Percentiles rank a stretch among this genome's conserved stretches.
These are phyloP conservation scores for Periphyllus acericola DNA, from an alignment of 2,888 invertebrate species.

Conservation along the genomic window DNA sequence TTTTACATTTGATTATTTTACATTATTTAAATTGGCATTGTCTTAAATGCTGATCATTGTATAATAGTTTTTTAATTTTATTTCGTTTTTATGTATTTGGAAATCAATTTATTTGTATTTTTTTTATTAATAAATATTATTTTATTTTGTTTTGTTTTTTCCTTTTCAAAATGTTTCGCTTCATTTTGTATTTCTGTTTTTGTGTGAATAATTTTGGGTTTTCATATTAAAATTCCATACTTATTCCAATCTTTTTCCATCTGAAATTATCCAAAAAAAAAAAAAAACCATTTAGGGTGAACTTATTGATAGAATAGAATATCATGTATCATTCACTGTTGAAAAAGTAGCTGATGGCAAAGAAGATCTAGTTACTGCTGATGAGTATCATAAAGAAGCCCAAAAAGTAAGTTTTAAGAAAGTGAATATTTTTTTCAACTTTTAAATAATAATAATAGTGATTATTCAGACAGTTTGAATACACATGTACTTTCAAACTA, in stretches of 20 bases:
- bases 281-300: conserved; percentile 76
- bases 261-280: conserved; percentile 49
- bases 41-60: neutral
- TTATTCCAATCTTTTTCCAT: conserved; percentile 40
- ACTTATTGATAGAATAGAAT: conserved; percentile 93
- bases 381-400: conserved; percentile 86
- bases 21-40: neutral
- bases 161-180: conserved; percentile 49
- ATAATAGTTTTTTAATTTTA: neutral
- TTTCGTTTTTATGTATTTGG: neutral
- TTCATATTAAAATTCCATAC: conserved; percentile 55
- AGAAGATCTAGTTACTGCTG: conserved; percentile 80
- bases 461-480: conserved; percentile 31
- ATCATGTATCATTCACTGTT: conserved; percentile 87
- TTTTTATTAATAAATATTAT: conserved; percentile 44
- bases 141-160: conserved; percentile 57
- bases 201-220: conserved; percentile 45
- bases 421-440: neutral
- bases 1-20: neutral
- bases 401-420: conserved; percentile 78
- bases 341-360: conserved; percentile 86
- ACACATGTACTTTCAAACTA: neutral
- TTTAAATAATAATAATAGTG: conserved; percentile 41
- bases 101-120: conserved; percentile 27
- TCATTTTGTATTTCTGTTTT: conserved; percentile 46